Evolutionary conservation across 2,797 vertebrate genomes (phyloP), one percentile per base, ranked within the genome.

Genomic region (Distichodus sexfasciatus): DNA sequence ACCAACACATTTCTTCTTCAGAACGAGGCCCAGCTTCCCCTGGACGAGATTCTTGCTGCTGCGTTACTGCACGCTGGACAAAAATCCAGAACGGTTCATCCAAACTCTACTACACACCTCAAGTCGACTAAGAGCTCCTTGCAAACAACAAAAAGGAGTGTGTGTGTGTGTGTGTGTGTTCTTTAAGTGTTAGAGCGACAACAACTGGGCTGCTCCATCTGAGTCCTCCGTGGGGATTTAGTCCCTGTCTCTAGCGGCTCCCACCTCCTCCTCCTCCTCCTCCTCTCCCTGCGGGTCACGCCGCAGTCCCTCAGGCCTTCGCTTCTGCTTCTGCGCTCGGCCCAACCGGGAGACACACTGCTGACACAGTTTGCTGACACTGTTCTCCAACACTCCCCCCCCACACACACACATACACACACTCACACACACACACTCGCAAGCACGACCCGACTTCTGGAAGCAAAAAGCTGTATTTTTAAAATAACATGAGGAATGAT

Each of bases 361-460:
- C 50, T 75, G 73, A 71, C 73, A 75, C 66, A 69, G 35, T 71
- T 70, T 75, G 67, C 55, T 75, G 73, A 66, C 73, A 75, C 57
- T 43, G 44, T 76, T 76, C 66, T 41, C 50, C 64, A 46, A 50
- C 9, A 4, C 38, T 64, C 63, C 51, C 38, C 47, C 40, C 24
- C 41, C 41, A 51, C 41, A 31, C 35, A 11, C 35, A 24, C n/a
- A n/a, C n/a, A n/a, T n/a, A n/a, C n/a, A n/a, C n/a, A n/a, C n/a
- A n/a, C n/a, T n/a, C n/a, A n/a, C n/a, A n/a, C n/a, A n/a, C n/a
- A n/a, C n/a, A n/a, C n/a, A n/a, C n/a, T n/a, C n/a, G n/a, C n/a
- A n/a, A n/a, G n/a, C n/a, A n/a, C n/a, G n/a, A n/a, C n/a, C 8
- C 26, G 5, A 11, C 15, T 59, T 59, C 15, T 59, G 35, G 55